Conservation (phyloP, 37 sponge, comb jelly and placozoan species). For the Eunapius fragilis region DNA sequence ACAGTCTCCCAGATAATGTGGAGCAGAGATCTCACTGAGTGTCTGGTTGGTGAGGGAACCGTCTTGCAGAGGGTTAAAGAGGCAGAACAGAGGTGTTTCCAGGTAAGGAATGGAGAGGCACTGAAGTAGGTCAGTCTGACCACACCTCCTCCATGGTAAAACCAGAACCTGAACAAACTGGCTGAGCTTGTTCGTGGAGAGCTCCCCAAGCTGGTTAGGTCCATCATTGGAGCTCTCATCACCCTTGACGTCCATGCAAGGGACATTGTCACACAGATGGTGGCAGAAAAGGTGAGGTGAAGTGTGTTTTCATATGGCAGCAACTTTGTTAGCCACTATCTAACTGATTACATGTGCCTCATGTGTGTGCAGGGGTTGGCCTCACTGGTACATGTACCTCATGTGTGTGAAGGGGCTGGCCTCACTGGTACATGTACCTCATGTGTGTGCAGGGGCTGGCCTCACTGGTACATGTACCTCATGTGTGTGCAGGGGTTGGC, state of each 20-base stretch:
- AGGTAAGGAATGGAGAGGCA: slow-evolving; percentile 41
- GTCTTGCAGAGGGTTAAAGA: slow-evolving; percentile 73
- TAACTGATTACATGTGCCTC: too few relatives aligned
- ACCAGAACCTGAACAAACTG: slow-evolving; percentile 91
- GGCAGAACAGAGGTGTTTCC: slow-evolving; percentile 85
- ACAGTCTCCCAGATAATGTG: slow-evolving; percentile 99
- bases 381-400: too few relatives aligned
- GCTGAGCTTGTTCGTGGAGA: slow-evolving; percentile 93
- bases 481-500: too few relatives aligned
- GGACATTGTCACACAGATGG: slow-evolving; percentile 92
- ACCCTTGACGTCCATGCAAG: slow-evolving; percentile 98
- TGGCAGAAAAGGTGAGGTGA: slow-evolving; percentile 65
- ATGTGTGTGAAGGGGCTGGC: too few relatives aligned
- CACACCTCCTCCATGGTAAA: neutral
- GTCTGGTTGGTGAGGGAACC: slow-evolving; percentile 67
- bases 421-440: too few relatives aligned
- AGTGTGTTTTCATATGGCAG: too few relatives aligned
- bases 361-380: too few relatives aligned
- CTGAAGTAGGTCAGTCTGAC: neutral
- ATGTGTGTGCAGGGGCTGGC: too few relatives aligned
- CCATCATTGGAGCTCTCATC: slow-evolving; percentile 93
- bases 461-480: too few relatives aligned
- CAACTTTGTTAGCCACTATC: too few relatives aligned
- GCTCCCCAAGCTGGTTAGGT: slow-evolving; percentile 87
- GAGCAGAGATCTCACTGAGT: slow-evolving; percentile 89